Percentiles rank a stretch among this genome's conserved stretches.
These are phyloP conservation scores for Chydorus sphaericus DNA, from an alignment of 2,888 invertebrate species.

Conservation along the genomic window DNA sequence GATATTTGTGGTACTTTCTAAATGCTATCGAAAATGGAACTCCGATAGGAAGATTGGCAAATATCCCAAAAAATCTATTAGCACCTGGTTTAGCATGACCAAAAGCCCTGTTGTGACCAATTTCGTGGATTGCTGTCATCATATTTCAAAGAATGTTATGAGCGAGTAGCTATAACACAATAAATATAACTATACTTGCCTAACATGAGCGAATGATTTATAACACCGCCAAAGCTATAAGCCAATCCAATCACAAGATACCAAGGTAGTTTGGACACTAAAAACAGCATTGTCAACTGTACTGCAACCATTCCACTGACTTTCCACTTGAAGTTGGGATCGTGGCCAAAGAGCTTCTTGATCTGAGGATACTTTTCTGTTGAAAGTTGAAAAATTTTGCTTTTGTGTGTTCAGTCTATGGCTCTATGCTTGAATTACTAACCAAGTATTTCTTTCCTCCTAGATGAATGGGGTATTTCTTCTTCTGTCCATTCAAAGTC, in stretches of 20 bases:
- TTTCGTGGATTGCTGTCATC: slow-evolving; percentile 79
- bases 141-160: neutral
- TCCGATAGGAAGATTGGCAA: slow-evolving; percentile 91
- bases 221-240: slow-evolving; percentile 89
- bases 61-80: slow-evolving; percentile 80
- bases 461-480: slow-evolving; percentile 91
- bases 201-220: slow-evolving; percentile 85
- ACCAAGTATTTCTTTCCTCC: slow-evolving; percentile 87
- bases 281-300: slow-evolving; percentile 59
- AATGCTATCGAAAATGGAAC: slow-evolving; percentile 92
- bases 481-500: slow-evolving; percentile 97
- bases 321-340: slow-evolving; percentile 84
- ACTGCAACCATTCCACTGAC: slow-evolving; percentile 70
- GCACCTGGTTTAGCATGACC: slow-evolving; percentile 78
- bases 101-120: slow-evolving; percentile 91
- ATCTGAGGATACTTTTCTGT: slow-evolving; percentile 88
- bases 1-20: slow-evolving; percentile 87
- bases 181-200: slow-evolving; percentile 36
- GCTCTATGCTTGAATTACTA: too few species aligned
- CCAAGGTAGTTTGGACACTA: slow-evolving; percentile 69
- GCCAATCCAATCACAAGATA: slow-evolving; percentile 57
- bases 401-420: neutral
- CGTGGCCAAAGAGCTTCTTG: slow-evolving; percentile 69
- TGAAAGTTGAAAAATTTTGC: slow-evolving; percentile 25
- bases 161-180: neutral